phyloP scores from a whole-genome alignment of 2,113 vertebrate species.

The Gymnorhina tibicen region DNA sequence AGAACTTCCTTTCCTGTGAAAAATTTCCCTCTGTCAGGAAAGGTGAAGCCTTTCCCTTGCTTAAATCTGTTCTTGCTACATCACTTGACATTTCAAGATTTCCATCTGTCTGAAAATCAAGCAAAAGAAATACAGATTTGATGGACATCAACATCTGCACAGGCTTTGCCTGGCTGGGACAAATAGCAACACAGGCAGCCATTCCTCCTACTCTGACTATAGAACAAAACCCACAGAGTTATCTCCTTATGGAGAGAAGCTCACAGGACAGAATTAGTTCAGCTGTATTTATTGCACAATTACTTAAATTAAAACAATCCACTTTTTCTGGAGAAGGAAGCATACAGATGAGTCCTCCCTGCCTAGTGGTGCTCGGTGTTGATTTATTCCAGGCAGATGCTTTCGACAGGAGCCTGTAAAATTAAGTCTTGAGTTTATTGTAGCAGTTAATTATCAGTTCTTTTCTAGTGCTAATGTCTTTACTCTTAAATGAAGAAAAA shows the following conservation, averaged over 20 bases:
- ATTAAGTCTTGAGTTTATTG: constrained; percentile 80
- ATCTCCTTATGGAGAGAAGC: background rate
- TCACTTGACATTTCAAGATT: constrained; percentile 33
- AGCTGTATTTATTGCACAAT: background rate
- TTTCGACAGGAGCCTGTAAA: constrained; percentile 83
- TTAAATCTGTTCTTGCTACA: constrained; percentile 13
- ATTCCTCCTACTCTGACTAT: background rate
- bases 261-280: background rate
- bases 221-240: background rate
- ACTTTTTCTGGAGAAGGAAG: constrained; percentile 39
- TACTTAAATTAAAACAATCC: constrained; percentile 61
- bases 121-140: background rate
- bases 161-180: background rate
- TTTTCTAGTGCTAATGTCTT: constrained; percentile 71
- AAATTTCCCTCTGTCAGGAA: background rate
- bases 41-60: background rate
- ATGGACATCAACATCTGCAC: constrained; percentile 64
- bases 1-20: background rate
- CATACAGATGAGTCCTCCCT: constrained; percentile 10
- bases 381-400: constrained; percentile 85
- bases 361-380: constrained; percentile 44
- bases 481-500: constrained; percentile 62
- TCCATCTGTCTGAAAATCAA: constrained; percentile 40
- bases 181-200: background rate
- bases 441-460: constrained; percentile 73